Conservation (phyloP, 2,888 invertebrate species). For the Rhodophaea formosa region DNA sequence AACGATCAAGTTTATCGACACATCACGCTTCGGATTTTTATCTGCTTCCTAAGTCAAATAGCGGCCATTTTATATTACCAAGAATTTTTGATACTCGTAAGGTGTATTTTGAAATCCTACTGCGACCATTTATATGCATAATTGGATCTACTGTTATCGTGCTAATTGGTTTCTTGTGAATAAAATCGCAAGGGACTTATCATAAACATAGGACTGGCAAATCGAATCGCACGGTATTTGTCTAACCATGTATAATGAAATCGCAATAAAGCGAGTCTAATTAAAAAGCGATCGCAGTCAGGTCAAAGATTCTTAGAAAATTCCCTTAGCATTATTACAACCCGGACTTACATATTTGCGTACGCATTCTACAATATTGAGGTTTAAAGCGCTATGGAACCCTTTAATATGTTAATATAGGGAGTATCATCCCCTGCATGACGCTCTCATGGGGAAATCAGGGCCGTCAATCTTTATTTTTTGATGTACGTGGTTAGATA, state of each 20-base stretch:
- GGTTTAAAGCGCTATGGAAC: conserved; percentile 20
- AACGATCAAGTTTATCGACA: too few species aligned
- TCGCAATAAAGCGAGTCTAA: neutral
- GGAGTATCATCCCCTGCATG: conserved; percentile 19
- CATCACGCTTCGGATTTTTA: too few species aligned
- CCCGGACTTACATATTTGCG: conserved; percentile 4
- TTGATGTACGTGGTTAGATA: neutral
- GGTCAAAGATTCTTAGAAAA: neutral
- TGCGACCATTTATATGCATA: too few species aligned
- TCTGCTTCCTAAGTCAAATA: too few species aligned
- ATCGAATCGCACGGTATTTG: too few species aligned
- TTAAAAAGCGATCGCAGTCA: neutral
- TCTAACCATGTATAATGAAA: neutral
- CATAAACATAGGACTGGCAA: too few species aligned
- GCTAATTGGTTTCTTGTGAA: too few species aligned
- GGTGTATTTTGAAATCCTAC: too few species aligned
- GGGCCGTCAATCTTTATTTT: conserved; percentile 5
- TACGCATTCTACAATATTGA: conserved; percentile 19
- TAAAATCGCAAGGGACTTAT: too few species aligned
- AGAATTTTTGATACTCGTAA: too few species aligned
- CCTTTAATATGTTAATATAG: conserved; percentile 24
- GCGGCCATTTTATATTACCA: too few species aligned
- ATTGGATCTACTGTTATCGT: too few species aligned
- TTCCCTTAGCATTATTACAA: neutral
- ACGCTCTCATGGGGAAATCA: conserved; percentile 12